These are phyloP conservation scores for Oeneis ivallda DNA, from an alignment of 2,888 invertebrate genomes.

Conservation along the genomic window DNA sequence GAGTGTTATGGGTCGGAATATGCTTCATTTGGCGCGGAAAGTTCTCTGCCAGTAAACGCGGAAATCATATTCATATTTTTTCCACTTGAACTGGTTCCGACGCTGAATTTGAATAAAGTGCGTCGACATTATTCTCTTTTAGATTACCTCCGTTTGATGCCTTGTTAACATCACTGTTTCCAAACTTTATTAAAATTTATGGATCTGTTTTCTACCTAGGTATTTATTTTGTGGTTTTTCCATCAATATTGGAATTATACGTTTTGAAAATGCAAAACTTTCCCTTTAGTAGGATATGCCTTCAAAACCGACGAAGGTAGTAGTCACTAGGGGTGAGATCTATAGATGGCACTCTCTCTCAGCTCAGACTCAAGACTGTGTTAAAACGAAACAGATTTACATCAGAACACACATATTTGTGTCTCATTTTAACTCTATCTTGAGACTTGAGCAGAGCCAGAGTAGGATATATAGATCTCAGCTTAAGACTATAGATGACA, in stretches of 20 bases:
- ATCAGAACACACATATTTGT: too few species aligned
- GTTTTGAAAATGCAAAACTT: not conserved
- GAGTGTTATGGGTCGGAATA: conserved; percentile 78
- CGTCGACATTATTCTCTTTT: conserved; percentile 47
- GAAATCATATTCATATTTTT: conserved; percentile 81
- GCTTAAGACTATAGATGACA: too few species aligned
- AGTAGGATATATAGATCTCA: too few species aligned
- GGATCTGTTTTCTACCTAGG: not conserved
- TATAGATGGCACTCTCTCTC: too few species aligned
- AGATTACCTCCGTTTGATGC: conserved; percentile 46
- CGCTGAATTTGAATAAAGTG: conserved; percentile 72
- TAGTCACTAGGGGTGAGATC: too few species aligned
- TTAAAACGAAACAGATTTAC: too few species aligned
- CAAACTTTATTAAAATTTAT: conserved; percentile 15
- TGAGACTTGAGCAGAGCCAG: too few species aligned
- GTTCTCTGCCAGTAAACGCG: conserved; percentile 68
- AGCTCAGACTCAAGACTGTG: too few species aligned
- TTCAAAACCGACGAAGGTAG: too few species aligned
- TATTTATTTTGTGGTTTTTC: not conserved
- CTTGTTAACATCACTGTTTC: conserved; percentile 19
- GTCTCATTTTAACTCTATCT: too few species aligned
- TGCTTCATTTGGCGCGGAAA: conserved; percentile 79
- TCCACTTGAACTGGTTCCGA: conserved; percentile 74
- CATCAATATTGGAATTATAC: not conserved
- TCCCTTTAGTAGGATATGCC: too few species aligned